Evolutionary conservation across 2,113 vertebrate species (phyloP), one percentile per base, ranked within the genome.

Genomic region (Eclectus roratus): DNA sequence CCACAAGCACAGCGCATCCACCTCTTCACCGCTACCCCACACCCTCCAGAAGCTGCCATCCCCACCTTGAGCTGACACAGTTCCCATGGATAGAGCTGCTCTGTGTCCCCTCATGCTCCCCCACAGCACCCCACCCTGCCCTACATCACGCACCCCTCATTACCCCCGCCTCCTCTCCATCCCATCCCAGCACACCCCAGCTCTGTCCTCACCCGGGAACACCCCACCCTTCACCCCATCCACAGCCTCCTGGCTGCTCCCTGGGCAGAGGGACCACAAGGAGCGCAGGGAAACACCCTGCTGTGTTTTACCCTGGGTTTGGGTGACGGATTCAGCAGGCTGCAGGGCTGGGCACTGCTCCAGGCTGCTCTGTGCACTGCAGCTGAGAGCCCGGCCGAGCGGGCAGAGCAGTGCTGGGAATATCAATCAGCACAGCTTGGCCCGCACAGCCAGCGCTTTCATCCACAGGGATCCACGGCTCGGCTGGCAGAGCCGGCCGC

Each of bases 371-470:
- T 60, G 53, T 12, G 90, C 95, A 81, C 81, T 93, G 96, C 94
- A 97, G 96, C 88, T 93, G 95, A 97, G 88, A 94, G 74, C 91
- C 86, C 6, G 14, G 90, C 85, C 29, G 92, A 93, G 94, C 69
- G 27, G 93, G 94, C 94, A 95, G 89, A 91, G 95, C 86, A 56
- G 93, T 96, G 97, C 94, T 44, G 91, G 92, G 97, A 97, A 97
- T 97, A 96, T 96, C 94, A 97, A 97, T 97, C 92, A 97, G 95
- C 4, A 11, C 1, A 27, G 33, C 84, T 92, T 87, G 96, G 95
- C 80, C 60, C 85, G 71, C 88, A 93, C 89, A 97, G 93, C 93
- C 91, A 86, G 79, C 0, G 89, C 92, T 95, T 97, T 93, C 94
- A 96, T 91, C 11, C 61, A 8, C 84, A 10, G 35, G 88, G 50